Conservation (phyloP, 35 echinoderm and acorn worm species). For the Strongylocentrotus purpuratus region DNA sequence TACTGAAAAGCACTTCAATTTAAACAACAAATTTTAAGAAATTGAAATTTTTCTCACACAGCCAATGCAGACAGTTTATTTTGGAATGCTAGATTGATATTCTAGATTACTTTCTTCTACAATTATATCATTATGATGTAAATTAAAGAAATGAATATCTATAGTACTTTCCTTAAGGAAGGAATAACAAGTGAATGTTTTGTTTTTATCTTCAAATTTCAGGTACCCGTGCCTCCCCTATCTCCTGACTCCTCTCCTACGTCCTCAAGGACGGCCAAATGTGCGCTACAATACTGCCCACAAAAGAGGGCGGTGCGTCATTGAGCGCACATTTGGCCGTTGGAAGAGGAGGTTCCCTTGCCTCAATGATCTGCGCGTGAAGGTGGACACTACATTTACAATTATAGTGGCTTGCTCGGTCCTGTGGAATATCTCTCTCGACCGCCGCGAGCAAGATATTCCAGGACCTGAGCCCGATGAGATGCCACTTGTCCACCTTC, state of each 20-base stretch:
- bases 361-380: too few species aligned
- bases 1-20: too few species aligned
- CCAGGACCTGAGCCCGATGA: not conserved
- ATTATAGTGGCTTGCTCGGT: not conserved
- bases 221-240: not conserved
- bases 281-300: not conserved
- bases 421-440: not conserved
- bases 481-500: not conserved
- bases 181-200: too few species aligned
- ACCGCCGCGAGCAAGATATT: not conserved
- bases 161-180: not conserved
- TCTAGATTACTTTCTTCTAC: not conserved
- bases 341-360: not conserved
- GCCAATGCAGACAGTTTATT: not conserved
- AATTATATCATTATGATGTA: slow-evolving; percentile 19
- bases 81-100: not conserved
- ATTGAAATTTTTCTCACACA: not conserved
- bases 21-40: too few species aligned
- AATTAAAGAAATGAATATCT: not conserved
- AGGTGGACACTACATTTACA: not conserved
- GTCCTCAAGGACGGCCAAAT: not conserved
- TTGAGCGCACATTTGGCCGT: not conserved
- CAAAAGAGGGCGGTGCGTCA: not conserved
- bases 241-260: not conserved
- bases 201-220: not conserved